Percentiles rank a stretch among this genome's conserved stretches.
Conservation (phyloP, 2,113 vertebrate genomes). For the Crotalus horridus region DNA sequence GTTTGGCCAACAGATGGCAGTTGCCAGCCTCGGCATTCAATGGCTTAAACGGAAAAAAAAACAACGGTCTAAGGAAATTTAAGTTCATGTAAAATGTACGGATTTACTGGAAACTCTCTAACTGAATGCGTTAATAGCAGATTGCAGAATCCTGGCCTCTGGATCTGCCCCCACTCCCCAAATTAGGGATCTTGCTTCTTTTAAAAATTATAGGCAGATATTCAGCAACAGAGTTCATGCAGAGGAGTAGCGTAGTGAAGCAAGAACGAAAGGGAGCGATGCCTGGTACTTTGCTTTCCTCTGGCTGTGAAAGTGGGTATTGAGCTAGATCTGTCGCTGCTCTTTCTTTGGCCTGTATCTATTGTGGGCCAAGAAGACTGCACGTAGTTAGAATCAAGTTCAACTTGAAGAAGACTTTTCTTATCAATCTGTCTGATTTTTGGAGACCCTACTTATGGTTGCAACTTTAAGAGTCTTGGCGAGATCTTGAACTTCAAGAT, state of each 20-base stretch:
- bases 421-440: background rate
- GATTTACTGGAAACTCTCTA: too few species aligned
- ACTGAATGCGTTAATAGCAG: too few species aligned
- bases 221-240: background rate
- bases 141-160: background rate
- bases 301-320: background rate
- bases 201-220: background rate
- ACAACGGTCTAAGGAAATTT: background rate
- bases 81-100: background rate
- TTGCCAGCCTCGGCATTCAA: background rate
- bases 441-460: background rate
- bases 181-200: background rate
- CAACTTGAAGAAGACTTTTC: background rate
- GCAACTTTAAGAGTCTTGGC: background rate
- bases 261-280: background rate
- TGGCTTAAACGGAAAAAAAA: background rate
- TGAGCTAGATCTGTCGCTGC: background rate
- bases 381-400: background rate
- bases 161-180: background rate
- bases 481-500: background rate
- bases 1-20: constrained; percentile 7
- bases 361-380: background rate
- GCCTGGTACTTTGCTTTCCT: background rate
- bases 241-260: background rate
- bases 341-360: background rate